Evolutionary conservation across 2,797 vertebrate species (phyloP), one percentile per base, ranked within the genome.

Genomic region (Myoxocephalus aenaeus): DNA sequence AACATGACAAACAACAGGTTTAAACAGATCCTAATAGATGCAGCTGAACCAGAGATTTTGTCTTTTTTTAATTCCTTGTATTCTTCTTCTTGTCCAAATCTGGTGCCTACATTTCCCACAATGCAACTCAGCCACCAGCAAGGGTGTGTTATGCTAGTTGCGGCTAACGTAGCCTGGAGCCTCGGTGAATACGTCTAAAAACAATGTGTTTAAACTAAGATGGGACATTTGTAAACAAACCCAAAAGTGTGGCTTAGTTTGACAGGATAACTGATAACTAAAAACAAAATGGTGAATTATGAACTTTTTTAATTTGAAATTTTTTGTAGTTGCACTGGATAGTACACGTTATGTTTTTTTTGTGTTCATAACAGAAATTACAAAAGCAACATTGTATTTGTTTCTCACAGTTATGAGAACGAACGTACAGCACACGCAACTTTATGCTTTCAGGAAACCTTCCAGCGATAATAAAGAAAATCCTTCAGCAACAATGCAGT

Each of bases 251-350:
- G 50, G 7, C 36, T 79, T 42, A 66, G 56, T 64, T 84, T 67
- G 67, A 53, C 44, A 40, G 5, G 32, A 85, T 80, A 73, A 63
- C 56, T 40, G 29, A 53, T 51, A 61, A 10, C 40, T 65, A 64
- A 79, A 46, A 79, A 73, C 54, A 69, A 57, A 57, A 65, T 1
- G 12, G 27, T 51, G 20, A 75, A 65, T 69, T 0, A 79, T 77
- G 40, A 51, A 63, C 44, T 50, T 58, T 46, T 59, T 34, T 34
- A 22, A 36, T 75, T 17, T 9, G 57, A 13, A 36, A 50, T 46
- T 12, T 36, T 13, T 13, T 70, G 22, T 25, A 40, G 50, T 17
- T 3, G 15, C 12, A 51, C 5, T 34, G 20, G 10, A 34, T 34
- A 5, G 3, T 18, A 5, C 7, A 44, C 3, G 17, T 20, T 3